Conservation (phyloP, 1,140 invertebrate species). For the Drosophila albomicans region DNA sequence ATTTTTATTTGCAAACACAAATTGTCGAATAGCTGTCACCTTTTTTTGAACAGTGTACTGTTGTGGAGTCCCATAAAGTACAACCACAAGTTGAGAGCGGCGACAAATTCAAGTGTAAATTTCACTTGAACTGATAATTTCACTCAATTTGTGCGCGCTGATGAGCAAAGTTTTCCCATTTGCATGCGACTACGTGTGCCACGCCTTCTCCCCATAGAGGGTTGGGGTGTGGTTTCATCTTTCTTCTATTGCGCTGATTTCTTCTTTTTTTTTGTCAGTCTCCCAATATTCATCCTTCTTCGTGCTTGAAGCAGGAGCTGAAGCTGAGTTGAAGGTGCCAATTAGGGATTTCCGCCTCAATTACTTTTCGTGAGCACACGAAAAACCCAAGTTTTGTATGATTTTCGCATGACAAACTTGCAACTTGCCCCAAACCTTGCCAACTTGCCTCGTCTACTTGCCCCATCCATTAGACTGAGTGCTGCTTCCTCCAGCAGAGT, state of each 20-base stretch:
- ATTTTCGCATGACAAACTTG: conserved; percentile 83
- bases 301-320: conserved; percentile 34
- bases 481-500: conserved; percentile 53
- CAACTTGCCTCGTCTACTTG: too few relatives aligned
- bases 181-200: conserved; percentile 75
- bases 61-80: conserved; percentile 4
- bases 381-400: conserved; percentile 81
- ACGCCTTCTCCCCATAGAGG: conserved; percentile 10
- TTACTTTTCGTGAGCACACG: conserved; percentile 79
- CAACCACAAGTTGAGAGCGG: conserved; percentile 38
- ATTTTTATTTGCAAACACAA: neutral
- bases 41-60: too few relatives aligned
- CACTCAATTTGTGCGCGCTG: conserved; percentile 82
- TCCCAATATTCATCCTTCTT: neutral
- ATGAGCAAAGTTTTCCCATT: conserved; percentile 84
- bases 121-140: conserved; percentile 84
- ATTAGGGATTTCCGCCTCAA: conserved; percentile 83
- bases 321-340: conserved; percentile 75
- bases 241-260: conserved; percentile 35
- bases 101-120: conserved; percentile 78
- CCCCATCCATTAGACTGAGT: conserved; percentile 31
- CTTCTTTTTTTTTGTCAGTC: conserved; percentile 9
- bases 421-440: conserved; percentile 45
- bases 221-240: conserved; percentile 41
- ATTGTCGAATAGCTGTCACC: too few relatives aligned